A percentile compares a stretch with the other conserved stretches of the same genome.
Conservation (phyloP, 2,888 invertebrate species). For the Marasmarcha lunaedactyla region DNA sequence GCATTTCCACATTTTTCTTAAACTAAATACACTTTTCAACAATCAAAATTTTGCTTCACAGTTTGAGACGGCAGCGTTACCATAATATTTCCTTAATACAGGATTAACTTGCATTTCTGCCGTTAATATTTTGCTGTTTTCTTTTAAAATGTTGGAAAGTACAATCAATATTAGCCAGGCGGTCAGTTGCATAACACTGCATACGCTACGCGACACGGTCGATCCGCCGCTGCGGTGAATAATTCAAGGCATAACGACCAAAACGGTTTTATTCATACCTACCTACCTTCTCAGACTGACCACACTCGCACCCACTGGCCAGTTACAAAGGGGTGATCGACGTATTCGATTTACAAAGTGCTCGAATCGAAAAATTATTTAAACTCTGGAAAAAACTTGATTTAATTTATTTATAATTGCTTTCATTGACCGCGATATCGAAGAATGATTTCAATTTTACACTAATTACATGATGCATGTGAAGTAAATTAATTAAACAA, state of each 20-base stretch:
- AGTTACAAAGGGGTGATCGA: background rate
- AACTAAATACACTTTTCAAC: no score
- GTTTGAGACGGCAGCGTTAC: no score
- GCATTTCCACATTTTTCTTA: no score
- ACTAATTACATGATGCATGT: no score
- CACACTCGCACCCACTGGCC: background rate
- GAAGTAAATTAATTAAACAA: no score
- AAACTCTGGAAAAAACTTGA: background rate
- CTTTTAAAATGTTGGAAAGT: background rate
- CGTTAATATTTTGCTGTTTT: no score
- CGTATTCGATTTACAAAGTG: background rate
- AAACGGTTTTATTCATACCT: background rate
- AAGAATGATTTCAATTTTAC: background rate
- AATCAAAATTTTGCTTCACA: no score
- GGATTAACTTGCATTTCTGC: no score
- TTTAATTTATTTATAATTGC: background rate
- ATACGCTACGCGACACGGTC: constrained; percentile 16
- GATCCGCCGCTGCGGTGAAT: constrained; percentile 35
- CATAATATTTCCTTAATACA: no score
- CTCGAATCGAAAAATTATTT: background rate
- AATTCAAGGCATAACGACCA: constrained; percentile 23
- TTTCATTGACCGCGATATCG: background rate
- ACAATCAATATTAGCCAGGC: background rate
- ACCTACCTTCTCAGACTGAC: background rate
- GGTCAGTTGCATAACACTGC: background rate